Evolutionary conservation across 2,888 invertebrate species (phyloP).

Genomic region (Drosophila pegasa): DNA sequence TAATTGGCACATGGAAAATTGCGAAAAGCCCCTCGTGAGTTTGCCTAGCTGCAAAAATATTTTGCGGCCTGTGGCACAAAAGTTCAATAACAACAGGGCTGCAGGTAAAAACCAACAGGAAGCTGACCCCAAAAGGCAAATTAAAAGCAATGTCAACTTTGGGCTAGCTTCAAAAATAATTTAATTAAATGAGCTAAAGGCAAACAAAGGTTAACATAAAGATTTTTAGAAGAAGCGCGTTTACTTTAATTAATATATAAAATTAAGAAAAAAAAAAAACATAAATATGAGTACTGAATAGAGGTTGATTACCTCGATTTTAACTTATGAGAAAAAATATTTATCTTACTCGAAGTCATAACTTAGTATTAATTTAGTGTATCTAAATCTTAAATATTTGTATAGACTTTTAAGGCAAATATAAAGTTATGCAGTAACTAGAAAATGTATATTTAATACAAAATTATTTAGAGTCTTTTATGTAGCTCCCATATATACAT

Average conservation of each 20-base stretch:
- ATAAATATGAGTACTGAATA: too few relatives aligned
- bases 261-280: too few relatives aligned
- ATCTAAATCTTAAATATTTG: too few relatives aligned
- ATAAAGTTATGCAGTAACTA: too few relatives aligned
- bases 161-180: not conserved
- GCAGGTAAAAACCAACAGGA: not conserved
- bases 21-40: slow-evolving; percentile 24
- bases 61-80: slow-evolving; percentile 19
- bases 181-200: not conserved
- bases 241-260: too few relatives aligned
- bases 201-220: not conserved
- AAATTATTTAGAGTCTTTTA: not conserved
- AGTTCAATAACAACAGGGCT: slow-evolving; percentile 30
- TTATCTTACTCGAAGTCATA: too few relatives aligned
- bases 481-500: not conserved
- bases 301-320: too few relatives aligned
- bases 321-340: too few relatives aligned
- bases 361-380: too few relatives aligned
- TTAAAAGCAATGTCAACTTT: slow-evolving; percentile 11
- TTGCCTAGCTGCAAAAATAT: slow-evolving; percentile 27
- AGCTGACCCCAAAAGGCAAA: slow-evolving; percentile 10
- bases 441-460: too few relatives aligned
- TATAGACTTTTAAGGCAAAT: too few relatives aligned
- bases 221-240: too few relatives aligned
- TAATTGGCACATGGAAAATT: slow-evolving; percentile 65